phyloP scores from a whole-genome alignment of 2,888 invertebrate species.

The Oasisia sp. region DNA sequence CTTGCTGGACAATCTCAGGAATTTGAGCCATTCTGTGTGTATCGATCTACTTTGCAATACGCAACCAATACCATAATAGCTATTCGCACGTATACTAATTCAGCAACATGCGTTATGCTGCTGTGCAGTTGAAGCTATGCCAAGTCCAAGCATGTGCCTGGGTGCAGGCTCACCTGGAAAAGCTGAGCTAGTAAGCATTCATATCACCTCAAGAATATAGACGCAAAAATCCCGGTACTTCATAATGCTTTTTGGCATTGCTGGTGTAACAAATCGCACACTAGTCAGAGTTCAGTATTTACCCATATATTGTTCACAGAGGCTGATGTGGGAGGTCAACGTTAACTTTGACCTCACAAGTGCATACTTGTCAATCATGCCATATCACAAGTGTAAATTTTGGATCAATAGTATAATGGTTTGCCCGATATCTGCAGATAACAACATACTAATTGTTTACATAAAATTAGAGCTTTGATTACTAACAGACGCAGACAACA shows the following conservation, averaged over 20 bases:
- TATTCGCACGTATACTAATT: background rate
- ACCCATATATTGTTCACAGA: background rate
- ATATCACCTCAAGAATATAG: background rate
- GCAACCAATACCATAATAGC: background rate
- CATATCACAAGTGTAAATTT: background rate
- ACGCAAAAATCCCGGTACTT: background rate
- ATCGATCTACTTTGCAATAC: background rate
- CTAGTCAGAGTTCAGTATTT: background rate
- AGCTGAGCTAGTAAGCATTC: background rate
- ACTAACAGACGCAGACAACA: background rate
- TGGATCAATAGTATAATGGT: background rate
- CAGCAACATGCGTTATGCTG: background rate
- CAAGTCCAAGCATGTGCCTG: background rate
- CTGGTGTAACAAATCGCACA: background rate
- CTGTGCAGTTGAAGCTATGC: background rate
- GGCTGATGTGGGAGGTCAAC: background rate
- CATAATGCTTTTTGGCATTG: too few species aligned
- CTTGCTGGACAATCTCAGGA: slow-evolving; percentile 5
- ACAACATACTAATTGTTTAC: too few species aligned
- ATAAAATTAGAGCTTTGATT: background rate
- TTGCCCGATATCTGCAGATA: too few species aligned
- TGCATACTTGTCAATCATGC: background rate
- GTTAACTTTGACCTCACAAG: background rate
- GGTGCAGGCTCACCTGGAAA: slow-evolving; percentile 6
- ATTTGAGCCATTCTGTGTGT: slow-evolving; percentile 4